phyloP scores from a whole-genome alignment of 1,140 invertebrate genomes.

The Psilanteris sp. region DNA sequence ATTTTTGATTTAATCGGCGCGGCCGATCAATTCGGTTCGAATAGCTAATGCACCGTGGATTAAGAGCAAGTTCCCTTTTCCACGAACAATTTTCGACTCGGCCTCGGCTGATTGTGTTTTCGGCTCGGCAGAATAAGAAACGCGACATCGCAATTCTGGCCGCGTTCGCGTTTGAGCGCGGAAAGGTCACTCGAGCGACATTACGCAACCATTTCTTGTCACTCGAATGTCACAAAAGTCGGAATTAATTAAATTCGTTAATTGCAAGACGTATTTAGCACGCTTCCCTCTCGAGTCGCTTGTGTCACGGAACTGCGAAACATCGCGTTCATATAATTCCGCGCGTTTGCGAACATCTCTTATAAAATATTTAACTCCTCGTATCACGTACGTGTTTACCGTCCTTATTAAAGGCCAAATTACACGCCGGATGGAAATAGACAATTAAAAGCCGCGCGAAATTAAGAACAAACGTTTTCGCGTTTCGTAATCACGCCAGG shows the following conservation, averaged over 20 bases:
- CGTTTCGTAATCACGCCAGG: no score
- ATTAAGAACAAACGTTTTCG: neutral
- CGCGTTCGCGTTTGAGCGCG: neutral
- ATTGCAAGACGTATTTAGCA: slow-evolving; percentile 76
- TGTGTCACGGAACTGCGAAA: slow-evolving; percentile 35
- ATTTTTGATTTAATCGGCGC: slow-evolving; percentile 26
- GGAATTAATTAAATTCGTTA: slow-evolving; percentile 79
- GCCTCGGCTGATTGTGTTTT: neutral
- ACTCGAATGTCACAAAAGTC: slow-evolving; percentile 67
- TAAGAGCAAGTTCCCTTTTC: slow-evolving; percentile 17
- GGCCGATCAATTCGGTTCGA: slow-evolving; percentile 2
- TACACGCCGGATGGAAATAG: neutral
- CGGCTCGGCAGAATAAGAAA: neutral
- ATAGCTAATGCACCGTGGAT: slow-evolving; percentile 11
- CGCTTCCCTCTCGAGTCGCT: slow-evolving; percentile 40
- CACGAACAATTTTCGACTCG: slow-evolving; percentile 15
- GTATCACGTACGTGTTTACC: slow-evolving; percentile 14
- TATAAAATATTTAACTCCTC: slow-evolving; percentile 32
- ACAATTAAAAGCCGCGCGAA: slow-evolving; percentile 21
- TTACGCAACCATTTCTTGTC: slow-evolving; percentile 73
- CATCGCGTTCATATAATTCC: slow-evolving; percentile 33
- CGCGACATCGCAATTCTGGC: neutral
- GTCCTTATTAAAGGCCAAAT: slow-evolving; percentile 36
- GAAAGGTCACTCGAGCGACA: slow-evolving; percentile 69
- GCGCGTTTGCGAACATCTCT: slow-evolving; percentile 34